Conservation (phyloP, 2,888 invertebrate genomes). For the Drosophila kanekoi region DNA sequence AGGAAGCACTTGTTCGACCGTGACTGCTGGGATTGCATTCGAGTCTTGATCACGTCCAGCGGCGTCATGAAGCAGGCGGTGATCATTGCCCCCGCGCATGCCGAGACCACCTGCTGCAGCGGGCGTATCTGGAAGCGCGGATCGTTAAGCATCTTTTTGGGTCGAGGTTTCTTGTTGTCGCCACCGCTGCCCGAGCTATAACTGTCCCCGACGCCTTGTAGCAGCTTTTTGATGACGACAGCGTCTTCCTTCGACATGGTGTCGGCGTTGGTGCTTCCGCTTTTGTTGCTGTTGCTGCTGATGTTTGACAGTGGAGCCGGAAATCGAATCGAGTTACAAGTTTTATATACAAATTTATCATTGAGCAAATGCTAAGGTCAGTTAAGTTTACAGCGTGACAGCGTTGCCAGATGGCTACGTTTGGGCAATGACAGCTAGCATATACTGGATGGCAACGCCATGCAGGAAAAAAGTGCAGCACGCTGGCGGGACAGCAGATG, state of each 20-base stretch:
- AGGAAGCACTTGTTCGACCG: constrained; percentile 95
- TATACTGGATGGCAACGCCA: constrained; percentile 20
- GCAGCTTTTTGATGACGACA: background rate
- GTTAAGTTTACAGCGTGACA: background rate
- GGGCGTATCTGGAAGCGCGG: constrained; percentile 88
- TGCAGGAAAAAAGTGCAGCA: background rate
- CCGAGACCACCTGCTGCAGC: constrained; percentile 83
- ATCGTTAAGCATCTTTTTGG: constrained; percentile 86
- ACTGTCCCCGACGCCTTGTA: background rate
- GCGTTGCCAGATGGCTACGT: constrained; percentile 33
- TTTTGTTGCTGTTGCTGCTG: background rate
- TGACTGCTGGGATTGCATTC: constrained; percentile 97
- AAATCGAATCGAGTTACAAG: constrained; percentile 11
- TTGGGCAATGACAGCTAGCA: constrained; percentile 9
- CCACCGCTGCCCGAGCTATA: background rate
- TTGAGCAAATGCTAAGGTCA: background rate
- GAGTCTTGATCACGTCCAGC: constrained; percentile 98
- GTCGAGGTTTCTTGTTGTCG: background rate
- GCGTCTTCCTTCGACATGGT: constrained; percentile 49
- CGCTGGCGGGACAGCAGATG: constrained; percentile 1
- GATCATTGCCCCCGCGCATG: constrained; percentile 92
- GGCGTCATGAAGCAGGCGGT: constrained; percentile 98
- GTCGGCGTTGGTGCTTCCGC: constrained; percentile 5
- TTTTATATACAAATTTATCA: constrained; percentile 5
- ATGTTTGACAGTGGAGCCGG: constrained; percentile 20